phyloP scores from a whole-genome alignment of 2,888 invertebrate species.

The Apotomis turbidana region DNA sequence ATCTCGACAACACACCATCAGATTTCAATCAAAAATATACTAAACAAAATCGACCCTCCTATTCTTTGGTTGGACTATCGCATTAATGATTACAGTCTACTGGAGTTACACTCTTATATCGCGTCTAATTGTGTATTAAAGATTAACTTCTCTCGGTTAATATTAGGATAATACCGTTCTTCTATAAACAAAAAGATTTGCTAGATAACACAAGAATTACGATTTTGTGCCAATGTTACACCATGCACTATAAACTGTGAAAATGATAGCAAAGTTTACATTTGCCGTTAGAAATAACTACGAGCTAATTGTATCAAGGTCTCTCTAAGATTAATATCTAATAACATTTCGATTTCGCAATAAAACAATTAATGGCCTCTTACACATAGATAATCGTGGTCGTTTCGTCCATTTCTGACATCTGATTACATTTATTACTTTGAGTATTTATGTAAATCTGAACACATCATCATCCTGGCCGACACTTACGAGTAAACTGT shows the following conservation, averaged over 20 bases:
- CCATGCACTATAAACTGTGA: constrained; percentile 62
- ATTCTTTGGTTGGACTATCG: constrained; percentile 43
- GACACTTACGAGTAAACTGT: no score
- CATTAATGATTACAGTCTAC: constrained; percentile 24
- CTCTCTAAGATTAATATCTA: not conserved
- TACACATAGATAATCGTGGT: not conserved
- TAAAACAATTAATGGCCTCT: not conserved
- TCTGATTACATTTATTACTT: not conserved
- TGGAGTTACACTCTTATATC: constrained; percentile 59
- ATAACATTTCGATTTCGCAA: not conserved
- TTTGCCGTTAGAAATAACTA: constrained; percentile 30
- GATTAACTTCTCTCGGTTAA: constrained; percentile 61
- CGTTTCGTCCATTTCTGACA: not conserved
- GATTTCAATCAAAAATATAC: constrained; percentile 31
- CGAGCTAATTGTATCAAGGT: constrained; percentile 36
- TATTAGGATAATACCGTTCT: constrained; percentile 63
- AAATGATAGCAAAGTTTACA: constrained; percentile 61
- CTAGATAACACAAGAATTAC: constrained; percentile 65
- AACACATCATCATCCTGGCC: no score
- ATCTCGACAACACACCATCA: constrained; percentile 56
- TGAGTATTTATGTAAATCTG: no score
- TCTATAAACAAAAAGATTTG: constrained; percentile 68
- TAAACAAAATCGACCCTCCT: constrained; percentile 47
- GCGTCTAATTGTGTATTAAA: constrained; percentile 56
- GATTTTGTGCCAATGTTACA: constrained; percentile 65